A percentile compares a stretch with the other conserved stretches of the same genome.
Conservation (phyloP, 2,113 vertebrate species). For the Hydropotes inermis region DNA sequence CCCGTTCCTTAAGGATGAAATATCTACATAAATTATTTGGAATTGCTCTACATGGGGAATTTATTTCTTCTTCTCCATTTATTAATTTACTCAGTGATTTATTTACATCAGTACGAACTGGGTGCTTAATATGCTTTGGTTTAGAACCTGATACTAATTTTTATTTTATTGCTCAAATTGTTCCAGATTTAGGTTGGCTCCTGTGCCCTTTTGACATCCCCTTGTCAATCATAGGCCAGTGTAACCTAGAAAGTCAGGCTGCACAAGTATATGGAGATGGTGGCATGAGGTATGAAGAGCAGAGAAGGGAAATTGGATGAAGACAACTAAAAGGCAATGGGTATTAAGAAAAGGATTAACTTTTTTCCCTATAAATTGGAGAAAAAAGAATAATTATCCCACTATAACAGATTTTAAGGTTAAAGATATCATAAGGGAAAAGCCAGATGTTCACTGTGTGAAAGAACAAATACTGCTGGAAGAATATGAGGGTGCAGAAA, state of each 20-base stretch:
- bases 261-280: background rate
- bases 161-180: background rate
- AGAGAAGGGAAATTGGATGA: background rate
- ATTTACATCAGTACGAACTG: background rate
- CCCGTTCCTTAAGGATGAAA: background rate
- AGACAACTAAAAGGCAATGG: background rate
- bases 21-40: background rate
- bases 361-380: background rate
- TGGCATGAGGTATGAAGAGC: background rate
- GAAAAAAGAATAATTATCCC: background rate
- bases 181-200: background rate
- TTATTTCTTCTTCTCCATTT: background rate
- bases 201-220: background rate
- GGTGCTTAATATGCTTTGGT: background rate
- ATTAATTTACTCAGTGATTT: background rate
- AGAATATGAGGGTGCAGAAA: background rate
- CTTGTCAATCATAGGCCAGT: background rate
- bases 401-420: background rate
- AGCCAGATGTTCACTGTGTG: background rate
- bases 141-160: background rate
- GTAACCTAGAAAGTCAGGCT: background rate
- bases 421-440: background rate
- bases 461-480: background rate
- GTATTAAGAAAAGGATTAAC: background rate
- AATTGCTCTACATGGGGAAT: background rate